Percentiles rank a stretch among this genome's conserved stretches.
phyloP scores from a whole-genome alignment of 2,888 invertebrate genomes.

The Leucozona laternaria region DNA sequence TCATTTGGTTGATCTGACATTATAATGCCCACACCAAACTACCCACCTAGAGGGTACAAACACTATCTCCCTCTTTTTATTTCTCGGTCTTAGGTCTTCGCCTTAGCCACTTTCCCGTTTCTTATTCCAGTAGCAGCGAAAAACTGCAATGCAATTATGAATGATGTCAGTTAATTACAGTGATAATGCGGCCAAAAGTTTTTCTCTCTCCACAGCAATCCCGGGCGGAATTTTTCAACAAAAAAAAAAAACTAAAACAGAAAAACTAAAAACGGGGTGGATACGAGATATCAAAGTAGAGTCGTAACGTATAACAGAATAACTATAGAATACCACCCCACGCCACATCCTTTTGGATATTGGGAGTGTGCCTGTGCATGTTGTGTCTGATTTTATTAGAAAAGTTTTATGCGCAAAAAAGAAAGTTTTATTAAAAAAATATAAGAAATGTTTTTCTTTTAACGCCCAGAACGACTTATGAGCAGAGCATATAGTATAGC shows the following conservation, averaged over 20 bases:
- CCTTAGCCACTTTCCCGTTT: not conserved
- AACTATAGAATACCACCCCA: not conserved
- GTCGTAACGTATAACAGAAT: slow-evolving; percentile 7
- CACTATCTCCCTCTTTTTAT: slow-evolving; percentile 2
- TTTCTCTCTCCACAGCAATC: slow-evolving; percentile 12
- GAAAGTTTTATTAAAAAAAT: slow-evolving; percentile 58
- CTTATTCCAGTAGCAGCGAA: not conserved
- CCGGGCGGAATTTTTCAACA: not conserved
- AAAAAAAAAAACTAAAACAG: not conserved
- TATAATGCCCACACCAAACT: not conserved
- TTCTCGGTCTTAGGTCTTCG: not conserved
- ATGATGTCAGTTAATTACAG: slow-evolving; percentile 75
- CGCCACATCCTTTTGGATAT: not conserved
- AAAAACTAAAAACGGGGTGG: slow-evolving; percentile 14
- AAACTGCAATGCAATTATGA: slow-evolving; percentile 74
- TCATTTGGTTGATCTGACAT: slow-evolving; percentile 72
- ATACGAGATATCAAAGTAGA: not conserved
- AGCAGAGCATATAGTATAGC: slow-evolving; percentile 4
- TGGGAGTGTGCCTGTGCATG: slow-evolving; percentile 34
- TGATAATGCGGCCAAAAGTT: slow-evolving; percentile 74
- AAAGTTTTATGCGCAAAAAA: slow-evolving; percentile 66
- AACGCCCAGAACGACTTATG: slow-evolving; percentile 57
- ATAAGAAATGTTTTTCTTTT: slow-evolving; percentile 59
- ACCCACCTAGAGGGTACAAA: not conserved
- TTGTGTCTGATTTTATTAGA: slow-evolving; percentile 73